phyloP scores from a whole-genome alignment of 2,888 invertebrate species.

The Pandemis heparana region DNA sequence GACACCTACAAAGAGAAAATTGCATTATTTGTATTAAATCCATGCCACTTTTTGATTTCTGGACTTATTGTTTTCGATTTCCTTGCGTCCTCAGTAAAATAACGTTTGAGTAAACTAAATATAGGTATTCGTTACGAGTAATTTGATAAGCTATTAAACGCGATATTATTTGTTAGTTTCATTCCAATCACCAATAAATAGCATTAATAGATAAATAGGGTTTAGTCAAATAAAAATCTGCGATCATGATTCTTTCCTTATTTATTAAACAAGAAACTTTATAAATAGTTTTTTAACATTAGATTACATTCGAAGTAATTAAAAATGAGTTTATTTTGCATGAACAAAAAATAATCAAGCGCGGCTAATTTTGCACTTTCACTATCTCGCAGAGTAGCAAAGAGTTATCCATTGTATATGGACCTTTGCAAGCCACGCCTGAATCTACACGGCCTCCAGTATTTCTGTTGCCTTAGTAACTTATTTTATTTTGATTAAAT shows the following conservation, averaged over 20 bases:
- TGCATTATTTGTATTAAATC: conserved; percentile 24
- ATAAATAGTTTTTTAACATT: too few species aligned
- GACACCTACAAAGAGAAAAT: conserved; percentile 59
- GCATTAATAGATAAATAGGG: neutral
- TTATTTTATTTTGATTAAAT: conserved; percentile 4
- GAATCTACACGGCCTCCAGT: too few species aligned
- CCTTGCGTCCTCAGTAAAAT: neutral
- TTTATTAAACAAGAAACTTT: neutral
- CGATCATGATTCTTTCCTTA: neutral
- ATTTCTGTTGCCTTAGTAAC: too few species aligned
- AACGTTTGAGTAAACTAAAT: neutral
- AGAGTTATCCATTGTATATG: too few species aligned
- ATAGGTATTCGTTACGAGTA: neutral
- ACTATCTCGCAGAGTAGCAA: neutral
- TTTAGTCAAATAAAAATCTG: neutral
- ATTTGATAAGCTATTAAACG: too few species aligned
- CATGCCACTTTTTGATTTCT: neutral
- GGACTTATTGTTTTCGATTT: neutral
- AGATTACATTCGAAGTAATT: too few species aligned
- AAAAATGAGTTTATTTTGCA: too few species aligned
- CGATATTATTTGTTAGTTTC: too few species aligned
- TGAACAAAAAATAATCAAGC: too few species aligned
- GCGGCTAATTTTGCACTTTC: neutral
- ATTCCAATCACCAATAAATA: neutral
- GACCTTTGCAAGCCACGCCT: too few species aligned